These are phyloP conservation scores for Salarias fasciatus DNA, from an alignment of 2,797 vertebrate species.

Conservation along the genomic window DNA sequence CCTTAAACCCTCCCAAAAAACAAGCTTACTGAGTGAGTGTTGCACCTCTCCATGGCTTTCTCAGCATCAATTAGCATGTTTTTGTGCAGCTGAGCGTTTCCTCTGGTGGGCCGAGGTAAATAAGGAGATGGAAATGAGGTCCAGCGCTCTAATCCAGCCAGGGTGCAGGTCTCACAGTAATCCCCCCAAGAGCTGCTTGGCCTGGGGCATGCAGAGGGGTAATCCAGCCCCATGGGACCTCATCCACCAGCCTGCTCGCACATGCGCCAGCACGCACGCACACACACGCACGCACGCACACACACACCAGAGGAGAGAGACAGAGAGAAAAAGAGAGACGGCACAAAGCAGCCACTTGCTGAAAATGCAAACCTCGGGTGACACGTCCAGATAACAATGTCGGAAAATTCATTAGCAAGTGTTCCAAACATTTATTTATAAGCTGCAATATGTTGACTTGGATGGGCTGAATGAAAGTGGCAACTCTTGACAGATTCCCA, in stretches of 20 bases:
- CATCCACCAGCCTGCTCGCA: constrained; percentile 56
- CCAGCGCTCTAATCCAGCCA: constrained; percentile 81
- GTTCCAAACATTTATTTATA: constrained; percentile 24
- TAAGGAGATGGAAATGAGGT: constrained; percentile 80
- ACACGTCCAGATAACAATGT: constrained; percentile 47
- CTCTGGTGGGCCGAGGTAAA: constrained; percentile 76
- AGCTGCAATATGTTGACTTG: neutral
- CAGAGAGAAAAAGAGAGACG: constrained; percentile 30
- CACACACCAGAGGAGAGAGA: constrained; percentile 5
- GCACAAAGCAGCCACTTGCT: constrained; percentile 54
- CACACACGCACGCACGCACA: constrained; percentile 19
- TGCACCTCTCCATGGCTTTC: constrained; percentile 67
- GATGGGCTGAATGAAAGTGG: neutral
- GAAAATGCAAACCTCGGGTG: constrained; percentile 53
- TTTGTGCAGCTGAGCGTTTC: constrained; percentile 80
- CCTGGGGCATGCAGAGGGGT: constrained; percentile 84
- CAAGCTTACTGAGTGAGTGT: constrained; percentile 54
- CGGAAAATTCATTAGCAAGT: constrained; percentile 39
- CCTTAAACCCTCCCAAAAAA: constrained; percentile 59
- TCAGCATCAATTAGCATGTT: constrained; percentile 82
- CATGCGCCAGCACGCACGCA: constrained; percentile 26
- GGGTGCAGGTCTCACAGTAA: constrained; percentile 83
- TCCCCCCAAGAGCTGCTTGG: constrained; percentile 82
- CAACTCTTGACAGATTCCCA: neutral
- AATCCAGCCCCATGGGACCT: constrained; percentile 83